These are phyloP conservation scores for Danaus chrysippus DNA, from an alignment of 2,888 invertebrate species.

Conservation along the genomic window DNA sequence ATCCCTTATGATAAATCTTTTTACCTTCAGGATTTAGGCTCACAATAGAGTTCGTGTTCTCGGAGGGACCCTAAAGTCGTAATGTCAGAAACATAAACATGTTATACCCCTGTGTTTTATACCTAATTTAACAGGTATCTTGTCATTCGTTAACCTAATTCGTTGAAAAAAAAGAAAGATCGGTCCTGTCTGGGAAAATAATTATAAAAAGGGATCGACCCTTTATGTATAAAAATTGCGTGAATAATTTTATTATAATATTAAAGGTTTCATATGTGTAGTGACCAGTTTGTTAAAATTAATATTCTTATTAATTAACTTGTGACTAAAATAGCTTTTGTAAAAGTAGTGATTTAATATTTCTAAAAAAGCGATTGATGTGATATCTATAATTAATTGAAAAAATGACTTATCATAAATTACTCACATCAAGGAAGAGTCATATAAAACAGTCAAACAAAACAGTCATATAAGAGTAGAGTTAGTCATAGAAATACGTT, in stretches of 20 bases:
- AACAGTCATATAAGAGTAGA: neutral
- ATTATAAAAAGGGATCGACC: too few species aligned
- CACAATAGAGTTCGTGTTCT: constrained; percentile 9
- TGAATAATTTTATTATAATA: too few species aligned
- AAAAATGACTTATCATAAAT: too few species aligned
- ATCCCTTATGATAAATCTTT: constrained; percentile 4
- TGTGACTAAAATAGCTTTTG: too few species aligned
- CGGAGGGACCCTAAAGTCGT: constrained; percentile 7
- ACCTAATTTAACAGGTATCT: constrained; percentile 8
- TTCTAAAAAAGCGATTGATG: too few species aligned
- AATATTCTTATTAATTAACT: too few species aligned
- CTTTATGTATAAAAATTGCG: too few species aligned
- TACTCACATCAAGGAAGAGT: too few species aligned
- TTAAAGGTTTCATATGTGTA: too few species aligned
- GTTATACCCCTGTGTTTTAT: constrained; percentile 17
- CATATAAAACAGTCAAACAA: neutral
- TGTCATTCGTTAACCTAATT: constrained; percentile 2
- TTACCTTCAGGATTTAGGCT: constrained; percentile 1
- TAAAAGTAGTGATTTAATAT: too few species aligned
- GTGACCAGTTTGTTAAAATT: too few species aligned
- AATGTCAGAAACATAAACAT: constrained; percentile 18
- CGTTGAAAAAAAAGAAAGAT: constrained; percentile 13
- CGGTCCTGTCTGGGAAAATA: constrained; percentile 6
- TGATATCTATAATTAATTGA: too few species aligned
- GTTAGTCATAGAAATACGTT: neutral